A percentile compares a stretch with the other conserved stretches of the same genome.
These are phyloP conservation scores for Antheraea mylitta DNA, from an alignment of 1,140 invertebrate genomes.

Conservation along the genomic window DNA sequence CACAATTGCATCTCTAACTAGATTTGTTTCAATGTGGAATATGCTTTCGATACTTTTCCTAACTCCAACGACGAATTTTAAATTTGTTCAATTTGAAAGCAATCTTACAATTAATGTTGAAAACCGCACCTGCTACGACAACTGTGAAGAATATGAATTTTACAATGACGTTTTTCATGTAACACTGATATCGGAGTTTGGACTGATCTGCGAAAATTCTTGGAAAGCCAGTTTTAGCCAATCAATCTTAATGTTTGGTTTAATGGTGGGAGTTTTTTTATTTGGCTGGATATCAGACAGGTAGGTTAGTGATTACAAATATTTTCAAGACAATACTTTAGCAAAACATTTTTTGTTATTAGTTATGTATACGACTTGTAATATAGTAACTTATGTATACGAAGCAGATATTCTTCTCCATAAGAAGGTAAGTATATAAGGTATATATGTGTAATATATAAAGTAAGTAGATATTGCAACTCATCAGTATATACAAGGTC, in stretches of 20 bases:
- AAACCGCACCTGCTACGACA: conserved; percentile 45
- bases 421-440: too few relatives aligned
- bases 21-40: conserved; percentile 40
- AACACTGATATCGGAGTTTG: conserved; percentile 43
- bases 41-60: conserved; percentile 42
- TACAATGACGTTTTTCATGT: conserved; percentile 32
- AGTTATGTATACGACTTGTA: too few relatives aligned
- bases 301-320: conserved; percentile 18
- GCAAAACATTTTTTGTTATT: too few relatives aligned
- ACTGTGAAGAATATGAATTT: conserved; percentile 42
- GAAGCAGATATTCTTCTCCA: too few relatives aligned
- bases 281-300: conserved; percentile 56
- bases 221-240: conserved; percentile 48
- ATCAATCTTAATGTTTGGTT: conserved; percentile 44
- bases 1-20: conserved; percentile 25
- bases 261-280: conserved; percentile 37
- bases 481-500: too few relatives aligned
- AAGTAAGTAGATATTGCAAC: too few relatives aligned
- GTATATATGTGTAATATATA: too few relatives aligned
- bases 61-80: conserved; percentile 39
- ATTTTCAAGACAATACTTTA: too few relatives aligned
- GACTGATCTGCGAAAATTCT: conserved; percentile 41
- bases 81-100: conserved; percentile 34
- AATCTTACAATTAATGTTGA: conserved; percentile 17
- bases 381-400: too few relatives aligned